Base-by-base conservation (phyloP, 2,888 invertebrate genomes). In the Amphipyra tragopoginis region DNA sequence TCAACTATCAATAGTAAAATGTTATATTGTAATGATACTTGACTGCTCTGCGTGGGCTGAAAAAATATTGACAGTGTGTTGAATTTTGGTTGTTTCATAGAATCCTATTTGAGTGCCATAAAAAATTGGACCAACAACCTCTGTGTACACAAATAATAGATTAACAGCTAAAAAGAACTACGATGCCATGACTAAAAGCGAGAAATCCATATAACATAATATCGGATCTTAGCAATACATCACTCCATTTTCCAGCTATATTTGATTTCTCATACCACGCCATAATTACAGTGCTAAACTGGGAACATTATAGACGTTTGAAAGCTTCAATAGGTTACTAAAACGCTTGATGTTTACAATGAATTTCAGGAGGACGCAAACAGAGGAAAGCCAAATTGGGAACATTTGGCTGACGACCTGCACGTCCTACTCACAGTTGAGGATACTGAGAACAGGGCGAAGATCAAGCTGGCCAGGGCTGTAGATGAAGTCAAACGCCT, bases 311-410 rank as follows among this genome's bases (percentile, higher is more conserved):
- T 62, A 60, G 63, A 65, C 51, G 60, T 49, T 60, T 11, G 40
- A 45, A 52, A 43, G 2, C 34, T 61, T 49, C 29, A 49, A 66
- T 52, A 48, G 65, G 48, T 63, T 44, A 59, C 33, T 59, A 49
- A 54, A 54, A 56, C 45, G 60, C 36, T 64, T 39, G 8, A 55
- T 65, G 48, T 42, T 63, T 65, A 58, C 0, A 34, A 65, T 59
- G 13, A 57, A 69, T 79, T 79, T 50, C 95, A 99, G 99, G 99
- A 99, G 96, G 99, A 99, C 90, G 97, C 98, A 87, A 99, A 99
- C 95, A 97, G 99, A 90, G 99, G 99, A 80, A 99, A 99, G 95
- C 99, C 99, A 75, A 99, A 99, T 95, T 99, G 99, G 99, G 99
- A 99, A 93, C 99, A 99, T 91, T 95, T 99, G 89, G 99, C 98